phyloP scores from a whole-genome alignment of 1,140 invertebrate genomes.

The Macrostomum lignano region DNA sequence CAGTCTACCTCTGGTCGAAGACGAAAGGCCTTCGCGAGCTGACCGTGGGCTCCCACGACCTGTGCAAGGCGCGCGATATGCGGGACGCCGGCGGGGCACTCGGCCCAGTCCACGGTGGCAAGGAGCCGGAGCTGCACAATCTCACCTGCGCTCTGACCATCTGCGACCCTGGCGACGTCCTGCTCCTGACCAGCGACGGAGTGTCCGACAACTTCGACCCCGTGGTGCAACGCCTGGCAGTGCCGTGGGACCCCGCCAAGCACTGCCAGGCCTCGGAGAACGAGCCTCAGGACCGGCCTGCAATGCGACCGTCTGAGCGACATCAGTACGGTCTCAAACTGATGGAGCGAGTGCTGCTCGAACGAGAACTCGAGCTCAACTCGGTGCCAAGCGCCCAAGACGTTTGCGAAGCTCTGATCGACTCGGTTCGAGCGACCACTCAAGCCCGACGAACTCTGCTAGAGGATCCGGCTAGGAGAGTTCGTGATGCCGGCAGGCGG shows the following conservation, averaged over 20 bases:
- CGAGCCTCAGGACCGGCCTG: conserved; percentile 16
- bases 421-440: too few species aligned
- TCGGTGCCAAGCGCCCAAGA: too few species aligned
- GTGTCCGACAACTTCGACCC: conserved; percentile 75
- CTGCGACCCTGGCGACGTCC: conserved; percentile 49
- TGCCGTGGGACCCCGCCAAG: too few species aligned
- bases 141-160: conserved; percentile 60
- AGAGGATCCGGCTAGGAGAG: too few species aligned
- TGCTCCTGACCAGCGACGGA: conserved; percentile 65
- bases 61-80: conserved; percentile 59
- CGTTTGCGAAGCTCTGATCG: too few species aligned
- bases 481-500: too few species aligned
- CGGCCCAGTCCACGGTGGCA: conserved; percentile 50
- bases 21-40: conserved; percentile 41
- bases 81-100: conserved; percentile 59
- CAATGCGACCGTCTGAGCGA: conserved; percentile 23
- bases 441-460: too few species aligned
- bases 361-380: conserved; percentile 23
- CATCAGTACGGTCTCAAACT: conserved; percentile 25
- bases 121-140: conserved; percentile 60
- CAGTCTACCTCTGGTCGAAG: conserved; percentile 56
- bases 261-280: too few species aligned
- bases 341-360: conserved; percentile 25
- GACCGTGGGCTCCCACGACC: conserved; percentile 51
- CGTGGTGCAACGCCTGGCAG: conserved; percentile 65